Evolutionary conservation across 35 echinoderm and acorn worm species (phyloP).

Genomic region (Lytechinus variegatus): DNA sequence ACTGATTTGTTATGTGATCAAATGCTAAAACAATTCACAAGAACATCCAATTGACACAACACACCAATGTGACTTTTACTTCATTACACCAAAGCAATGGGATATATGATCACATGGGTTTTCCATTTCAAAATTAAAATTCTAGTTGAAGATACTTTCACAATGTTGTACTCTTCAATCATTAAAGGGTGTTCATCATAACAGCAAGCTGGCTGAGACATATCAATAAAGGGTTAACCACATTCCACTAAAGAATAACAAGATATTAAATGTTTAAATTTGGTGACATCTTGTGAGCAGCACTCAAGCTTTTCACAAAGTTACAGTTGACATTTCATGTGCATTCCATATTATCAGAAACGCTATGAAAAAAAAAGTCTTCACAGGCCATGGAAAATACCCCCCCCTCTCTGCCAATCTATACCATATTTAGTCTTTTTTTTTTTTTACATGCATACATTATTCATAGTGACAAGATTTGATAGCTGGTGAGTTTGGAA

Average conservation of each 20-base stretch:
- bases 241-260: too few relatives aligned
- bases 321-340: too few relatives aligned
- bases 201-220: too few relatives aligned
- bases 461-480: conserved; percentile 36
- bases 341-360: too few relatives aligned
- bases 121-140: background rate
- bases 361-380: too few relatives aligned
- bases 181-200: background rate
- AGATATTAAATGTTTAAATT: too few relatives aligned
- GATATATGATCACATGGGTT: background rate
- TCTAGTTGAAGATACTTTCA: background rate
- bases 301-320: too few relatives aligned
- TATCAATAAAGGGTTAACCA: too few relatives aligned
- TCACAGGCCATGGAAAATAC: too few relatives aligned
- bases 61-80: too few relatives aligned
- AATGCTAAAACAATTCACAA: background rate
- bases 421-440: background rate
- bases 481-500: conserved; percentile 11
- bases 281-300: too few relatives aligned
- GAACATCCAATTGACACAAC: background rate
- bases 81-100: too few relatives aligned
- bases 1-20: background rate
- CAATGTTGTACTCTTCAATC: background rate
- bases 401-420: background rate
- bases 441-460: background rate